Percentiles rank a stretch among this genome's conserved stretches.
Conservation (phyloP, 2,113 vertebrate species). For the Dipodomys merriami region DNA sequence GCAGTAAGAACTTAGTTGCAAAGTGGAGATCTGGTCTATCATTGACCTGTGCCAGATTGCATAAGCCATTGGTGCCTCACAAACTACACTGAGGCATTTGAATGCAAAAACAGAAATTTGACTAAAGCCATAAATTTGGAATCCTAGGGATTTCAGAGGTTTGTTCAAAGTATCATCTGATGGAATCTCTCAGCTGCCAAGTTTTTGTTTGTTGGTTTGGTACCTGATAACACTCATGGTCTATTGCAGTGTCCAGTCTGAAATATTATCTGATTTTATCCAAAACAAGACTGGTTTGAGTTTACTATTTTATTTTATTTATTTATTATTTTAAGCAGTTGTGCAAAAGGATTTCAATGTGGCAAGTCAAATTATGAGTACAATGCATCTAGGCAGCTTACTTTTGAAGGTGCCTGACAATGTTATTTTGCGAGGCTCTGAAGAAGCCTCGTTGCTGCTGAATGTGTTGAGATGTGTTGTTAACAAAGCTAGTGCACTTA, state of each 20-base stretch:
- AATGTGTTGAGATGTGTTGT: not conserved
- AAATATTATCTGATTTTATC: conserved; percentile 30
- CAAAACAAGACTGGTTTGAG: not conserved
- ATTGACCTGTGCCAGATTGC: not conserved
- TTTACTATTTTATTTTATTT: not conserved
- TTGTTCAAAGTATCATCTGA: conserved; percentile 23
- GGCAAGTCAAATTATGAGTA: no score
- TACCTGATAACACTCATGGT: not conserved
- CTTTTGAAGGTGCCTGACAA: not conserved
- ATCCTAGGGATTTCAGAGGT: not conserved
- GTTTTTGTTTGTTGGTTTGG: conserved; percentile 24
- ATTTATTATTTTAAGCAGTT: not conserved
- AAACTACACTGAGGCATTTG: not conserved
- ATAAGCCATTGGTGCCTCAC: not conserved
- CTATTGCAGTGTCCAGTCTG: conserved; percentile 44
- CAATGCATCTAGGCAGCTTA: not conserved
- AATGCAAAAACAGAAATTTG: not conserved
- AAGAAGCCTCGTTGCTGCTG: not conserved
- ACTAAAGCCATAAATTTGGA: not conserved
- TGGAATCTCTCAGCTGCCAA: conserved; percentile 54
- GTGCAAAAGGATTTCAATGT: not conserved
- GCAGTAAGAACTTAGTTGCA: not conserved
- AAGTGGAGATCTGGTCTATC: not conserved
- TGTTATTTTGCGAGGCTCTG: not conserved
- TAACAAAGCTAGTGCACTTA: not conserved